Base-by-base conservation (phyloP, 2,888 invertebrate species). In the Lottia gigantea region DNA sequence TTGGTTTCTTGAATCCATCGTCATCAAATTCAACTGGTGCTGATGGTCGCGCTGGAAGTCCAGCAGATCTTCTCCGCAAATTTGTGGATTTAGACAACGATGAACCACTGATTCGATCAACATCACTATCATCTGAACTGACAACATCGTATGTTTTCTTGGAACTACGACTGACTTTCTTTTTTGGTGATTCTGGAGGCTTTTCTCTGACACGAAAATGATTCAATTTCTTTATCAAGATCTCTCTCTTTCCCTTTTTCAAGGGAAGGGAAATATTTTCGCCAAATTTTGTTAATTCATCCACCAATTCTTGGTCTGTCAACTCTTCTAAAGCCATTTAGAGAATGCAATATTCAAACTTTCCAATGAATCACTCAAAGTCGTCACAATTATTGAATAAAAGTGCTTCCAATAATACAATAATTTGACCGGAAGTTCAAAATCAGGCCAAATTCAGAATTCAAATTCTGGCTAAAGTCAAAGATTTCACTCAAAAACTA, bases 181-280 rank as follows among this genome's bases (percentile, higher is more conserved):
- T 19, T 14, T 23, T 23, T 23, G 55, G 12, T 55, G 55, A 55
- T 14, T 55, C 55, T 19, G 19, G 11, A 14, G 55, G 23, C 19
- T 76, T 83, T 64, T 79, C 78, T 73, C 76, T 78, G 12, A 82
- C 80, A 71, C 77, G 78, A 25, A 79, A 76, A 72, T 85, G 85
- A 68, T 85, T 83, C 8, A 83, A 76, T 72, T 84, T 84, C 74
- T 84, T 85, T 25, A 83, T 72, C 40, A 83, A 73, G 45, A 84
- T 76, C 25, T 79, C 79, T 26, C 84, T 72, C 68, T 78, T 82
- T 67, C 76, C 80, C 31, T 67, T 67, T 66, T 82, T 81, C 25
- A 84, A 76, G 23, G 84, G 83, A 23, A 82, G 66, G 49, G 76
- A 81, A 45, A 83, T 71, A 62, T 76, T 77, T 65, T 84, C 84